Evolutionary conservation across 2,113 vertebrate genomes (phyloP), one percentile per base, ranked within the genome.

Genomic region (Gulo gulo): DNA sequence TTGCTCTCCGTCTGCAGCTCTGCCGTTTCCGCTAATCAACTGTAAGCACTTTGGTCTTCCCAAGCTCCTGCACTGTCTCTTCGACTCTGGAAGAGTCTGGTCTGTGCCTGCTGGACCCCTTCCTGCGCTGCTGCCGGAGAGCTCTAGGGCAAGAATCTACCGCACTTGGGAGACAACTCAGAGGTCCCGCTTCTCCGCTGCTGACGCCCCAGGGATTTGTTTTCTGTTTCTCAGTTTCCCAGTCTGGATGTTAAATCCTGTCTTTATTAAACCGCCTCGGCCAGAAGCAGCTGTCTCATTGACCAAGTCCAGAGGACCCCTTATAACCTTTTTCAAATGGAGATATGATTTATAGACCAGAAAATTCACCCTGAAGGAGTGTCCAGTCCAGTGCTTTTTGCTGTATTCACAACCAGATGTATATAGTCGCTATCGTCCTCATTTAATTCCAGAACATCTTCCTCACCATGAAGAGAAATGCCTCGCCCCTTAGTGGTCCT

Each of bases 41-140:
- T 7, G 7, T 74, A 12, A 6, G 20, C 1, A 6, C 6, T 0
- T 0, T 1, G 14, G 9, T 21, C 8, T 47, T 45, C 31, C 63
- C 23, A 0, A 26, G 15, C 12, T 45, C 50, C 45, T 2, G 65
- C 26, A 39, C 23, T 8, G 0, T 39, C 39, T 29, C 18, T 21
- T 39, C 31, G 5, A 9, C 8, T 4, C 31, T 26, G 29, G 8
- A n/a, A 76, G 6, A 59, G 29, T 20, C 76, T 20, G 11, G 4
- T 29, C n/a, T 21, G 0, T 34, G 6, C 24, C 88, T 1, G 1
- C 29, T 10, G 5, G 1, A 2, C 11, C 7, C 8, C 39, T 87
- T 9, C 61, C 15, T n/a, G 24, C 39, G 7, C 13, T 63, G 42
- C 1, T 3, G 8, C 29, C 21, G 6, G 36, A 12, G 1, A 24